These are phyloP conservation scores for Calliopsis andreniformis DNA, from an alignment of 1,140 invertebrate species.

Conservation along the genomic window DNA sequence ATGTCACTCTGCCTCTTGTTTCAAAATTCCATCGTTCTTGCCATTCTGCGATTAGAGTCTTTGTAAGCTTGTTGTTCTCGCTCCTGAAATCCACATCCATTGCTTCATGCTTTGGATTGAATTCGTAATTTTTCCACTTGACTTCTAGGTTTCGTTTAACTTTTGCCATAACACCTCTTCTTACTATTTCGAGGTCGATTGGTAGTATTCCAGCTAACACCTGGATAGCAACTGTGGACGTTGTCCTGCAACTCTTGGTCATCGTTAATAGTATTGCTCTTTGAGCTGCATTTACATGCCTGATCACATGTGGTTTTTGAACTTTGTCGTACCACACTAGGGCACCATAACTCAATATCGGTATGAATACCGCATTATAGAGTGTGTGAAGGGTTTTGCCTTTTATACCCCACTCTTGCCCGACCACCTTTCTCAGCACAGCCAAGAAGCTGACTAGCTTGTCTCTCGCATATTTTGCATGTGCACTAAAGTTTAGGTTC, in stretches of 20 bases:
- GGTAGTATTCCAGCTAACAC: neutral
- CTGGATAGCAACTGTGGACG: slow-evolving; percentile 16
- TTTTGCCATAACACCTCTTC: neutral
- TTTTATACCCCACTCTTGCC: neutral
- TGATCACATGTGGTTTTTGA: too few relatives aligned
- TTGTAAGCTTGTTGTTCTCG: slow-evolving; percentile 8
- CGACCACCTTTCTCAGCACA: neutral
- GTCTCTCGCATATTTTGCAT: neutral
- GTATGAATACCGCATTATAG: neutral
- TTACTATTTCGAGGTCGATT: too few relatives aligned
- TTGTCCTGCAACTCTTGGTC: too few relatives aligned
- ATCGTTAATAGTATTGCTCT: slow-evolving; percentile 6
- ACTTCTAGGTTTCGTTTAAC: neutral
- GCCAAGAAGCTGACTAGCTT: neutral
- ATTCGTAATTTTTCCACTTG: neutral
- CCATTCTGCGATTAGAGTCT: slow-evolving; percentile 30
- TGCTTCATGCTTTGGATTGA: neutral
- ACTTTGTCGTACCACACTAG: neutral
- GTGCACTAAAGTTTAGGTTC: neutral
- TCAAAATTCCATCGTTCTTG: slow-evolving; percentile 19
- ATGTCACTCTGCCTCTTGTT: slow-evolving; percentile 8
- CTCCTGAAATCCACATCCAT: neutral
- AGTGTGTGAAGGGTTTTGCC: neutral
- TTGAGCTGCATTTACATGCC: neutral
- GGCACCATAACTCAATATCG: neutral